Percentiles rank a stretch among this genome's conserved stretches.
phyloP scores from a whole-genome alignment of 2,888 invertebrate species.

The Argyresthia albistria region DNA sequence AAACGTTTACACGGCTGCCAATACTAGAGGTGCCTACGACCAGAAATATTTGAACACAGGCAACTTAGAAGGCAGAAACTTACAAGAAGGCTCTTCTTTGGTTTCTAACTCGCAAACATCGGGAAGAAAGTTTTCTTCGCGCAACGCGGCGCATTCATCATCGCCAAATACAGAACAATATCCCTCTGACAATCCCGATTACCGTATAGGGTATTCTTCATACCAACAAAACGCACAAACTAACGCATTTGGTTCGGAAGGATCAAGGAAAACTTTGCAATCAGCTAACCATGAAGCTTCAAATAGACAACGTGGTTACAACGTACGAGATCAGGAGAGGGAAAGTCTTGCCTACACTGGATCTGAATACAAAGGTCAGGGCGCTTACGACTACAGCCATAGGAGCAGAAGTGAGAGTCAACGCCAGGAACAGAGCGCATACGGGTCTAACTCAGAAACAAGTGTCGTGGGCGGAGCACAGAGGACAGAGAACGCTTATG shows the following conservation, averaged over 20 bases:
- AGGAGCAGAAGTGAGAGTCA: not conserved
- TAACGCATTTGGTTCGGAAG: constrained; percentile 10
- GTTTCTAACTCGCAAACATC: too few species aligned
- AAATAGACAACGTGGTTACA: not conserved
- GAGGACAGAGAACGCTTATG: not conserved
- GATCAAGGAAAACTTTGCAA: too few species aligned
- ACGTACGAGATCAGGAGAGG: not conserved
- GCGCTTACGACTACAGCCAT: not conserved
- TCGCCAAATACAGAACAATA: too few species aligned
- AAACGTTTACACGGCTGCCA: constrained; percentile 53
- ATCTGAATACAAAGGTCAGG: not conserved
- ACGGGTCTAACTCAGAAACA: too few species aligned
- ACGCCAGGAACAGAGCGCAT: too few species aligned
- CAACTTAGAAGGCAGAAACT: constrained; percentile 51
- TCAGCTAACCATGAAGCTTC: not conserved
- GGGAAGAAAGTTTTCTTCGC: too few species aligned
- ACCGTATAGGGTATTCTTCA: too few species aligned
- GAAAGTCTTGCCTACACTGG: not conserved
- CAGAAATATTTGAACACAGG: constrained; percentile 45
- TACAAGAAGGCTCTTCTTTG: constrained; percentile 31
- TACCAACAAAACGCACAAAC: constrained; percentile 7
- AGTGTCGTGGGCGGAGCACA: too few species aligned
- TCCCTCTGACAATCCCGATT: too few species aligned
- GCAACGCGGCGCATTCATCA: too few species aligned
- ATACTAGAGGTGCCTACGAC: constrained; percentile 53